Evolutionary conservation across 1,140 invertebrate genomes (phyloP).

Genomic region (Aphis gossypii): DNA sequence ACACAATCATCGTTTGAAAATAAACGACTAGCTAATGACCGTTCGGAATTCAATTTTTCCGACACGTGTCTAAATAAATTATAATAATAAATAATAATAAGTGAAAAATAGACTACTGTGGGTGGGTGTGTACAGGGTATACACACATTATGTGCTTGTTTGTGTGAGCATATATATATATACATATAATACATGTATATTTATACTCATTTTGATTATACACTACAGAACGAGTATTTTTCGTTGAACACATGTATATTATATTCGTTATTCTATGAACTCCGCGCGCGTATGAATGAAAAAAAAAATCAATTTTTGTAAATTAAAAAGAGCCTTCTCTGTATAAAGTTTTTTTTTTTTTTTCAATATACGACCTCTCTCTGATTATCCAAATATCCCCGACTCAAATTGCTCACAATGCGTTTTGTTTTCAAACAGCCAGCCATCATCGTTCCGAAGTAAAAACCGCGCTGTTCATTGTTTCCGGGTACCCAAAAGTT

Average conservation of each 20-base stretch:
- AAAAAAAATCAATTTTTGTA: constrained; percentile 32
- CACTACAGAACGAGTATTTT: background rate
- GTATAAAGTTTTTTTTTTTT: background rate
- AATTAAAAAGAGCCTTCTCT: constrained; percentile 35
- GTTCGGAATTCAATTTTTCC: constrained; percentile 5
- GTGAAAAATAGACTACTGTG: background rate
- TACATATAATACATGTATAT: background rate
- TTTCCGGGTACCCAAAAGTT: constrained; percentile 34
- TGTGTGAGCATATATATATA: background rate
- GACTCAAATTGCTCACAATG: constrained; percentile 16
- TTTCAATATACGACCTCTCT: background rate
- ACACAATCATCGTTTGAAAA: constrained; percentile 9
- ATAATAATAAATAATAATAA: constrained; percentile 24
- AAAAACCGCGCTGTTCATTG: constrained; percentile 25
- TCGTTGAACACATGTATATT: background rate
- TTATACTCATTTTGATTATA: constrained; percentile 31
- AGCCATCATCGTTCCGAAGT: background rate
- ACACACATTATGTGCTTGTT: too few species aligned
- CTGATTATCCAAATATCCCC: constrained; percentile 23
- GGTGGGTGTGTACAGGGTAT: background rate
- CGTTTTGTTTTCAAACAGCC: constrained; percentile 33
- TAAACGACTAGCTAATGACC: background rate
- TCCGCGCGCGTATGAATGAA: background rate
- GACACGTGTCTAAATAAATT: constrained; percentile 43
- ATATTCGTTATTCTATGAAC: background rate